Percentiles rank a stretch among this genome's conserved stretches.
These are phyloP conservation scores for Syngnathoides biaculeatus DNA, from an alignment of 2,113 vertebrate genomes.

Conservation along the genomic window DNA sequence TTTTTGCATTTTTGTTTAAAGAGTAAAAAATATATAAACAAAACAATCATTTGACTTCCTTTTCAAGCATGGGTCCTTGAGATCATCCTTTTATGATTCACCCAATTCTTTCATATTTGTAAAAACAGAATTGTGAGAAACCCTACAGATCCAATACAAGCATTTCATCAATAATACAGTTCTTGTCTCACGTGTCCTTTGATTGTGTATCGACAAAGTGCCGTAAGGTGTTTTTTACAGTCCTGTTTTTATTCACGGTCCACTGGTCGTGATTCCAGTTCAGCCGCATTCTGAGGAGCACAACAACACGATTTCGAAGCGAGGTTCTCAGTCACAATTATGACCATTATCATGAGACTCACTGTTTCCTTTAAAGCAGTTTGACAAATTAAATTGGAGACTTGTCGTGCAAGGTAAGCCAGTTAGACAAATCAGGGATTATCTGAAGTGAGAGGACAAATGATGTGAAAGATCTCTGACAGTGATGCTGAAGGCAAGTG, in stretches of 20 bases:
- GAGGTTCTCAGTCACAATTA: conserved; percentile 8
- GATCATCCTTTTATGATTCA: too few species aligned
- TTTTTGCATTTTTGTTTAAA: too few species aligned
- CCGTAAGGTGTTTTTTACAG: conserved; percentile 51
- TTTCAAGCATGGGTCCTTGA: too few species aligned
- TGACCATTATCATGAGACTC: not conserved
- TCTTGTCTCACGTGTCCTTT: not conserved
- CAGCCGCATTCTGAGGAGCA: conserved; percentile 18
- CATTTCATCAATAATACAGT: too few species aligned
- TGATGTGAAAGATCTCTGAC: conserved; percentile 4
- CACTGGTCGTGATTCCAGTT: conserved; percentile 29
- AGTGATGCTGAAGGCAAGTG: not conserved
- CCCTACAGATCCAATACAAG: too few species aligned
- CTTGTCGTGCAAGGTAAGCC: conserved; percentile 28
- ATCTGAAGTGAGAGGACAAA: conserved; percentile 19
- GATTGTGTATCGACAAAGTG: conserved; percentile 77
- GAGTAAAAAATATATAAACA: too few species aligned
- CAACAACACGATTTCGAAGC: conserved; percentile 56
- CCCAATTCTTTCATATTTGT: too few species aligned
- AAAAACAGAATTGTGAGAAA: too few species aligned
- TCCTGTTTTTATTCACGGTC: conserved; percentile 34
- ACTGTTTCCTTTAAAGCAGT: conserved; percentile 15
- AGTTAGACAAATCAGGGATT: conserved; percentile 17
- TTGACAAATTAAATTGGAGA: conserved; percentile 26
- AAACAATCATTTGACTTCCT: too few species aligned